Percentiles rank a stretch among this genome's conserved stretches.
These are phyloP conservation scores for Tragopan temminckii DNA, from an alignment of 2,797 vertebrate species.

Conservation along the genomic window DNA sequence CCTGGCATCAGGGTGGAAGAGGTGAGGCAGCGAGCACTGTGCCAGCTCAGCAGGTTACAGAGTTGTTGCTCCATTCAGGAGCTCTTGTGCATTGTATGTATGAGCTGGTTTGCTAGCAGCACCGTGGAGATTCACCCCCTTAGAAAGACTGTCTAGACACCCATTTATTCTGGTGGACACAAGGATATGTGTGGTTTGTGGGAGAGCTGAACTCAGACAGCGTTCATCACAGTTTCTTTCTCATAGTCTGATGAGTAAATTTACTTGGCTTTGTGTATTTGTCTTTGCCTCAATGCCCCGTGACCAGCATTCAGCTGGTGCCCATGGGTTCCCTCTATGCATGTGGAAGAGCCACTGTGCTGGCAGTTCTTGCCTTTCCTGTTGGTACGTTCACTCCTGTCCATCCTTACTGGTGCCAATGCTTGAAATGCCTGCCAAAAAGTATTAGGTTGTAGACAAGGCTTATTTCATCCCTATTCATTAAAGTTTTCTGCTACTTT, in stretches of 20 bases:
- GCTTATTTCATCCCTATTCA: neutral
- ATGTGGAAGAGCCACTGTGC: fast-evolving
- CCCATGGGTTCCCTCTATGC: neutral
- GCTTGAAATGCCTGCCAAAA: neutral
- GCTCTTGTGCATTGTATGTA: neutral
- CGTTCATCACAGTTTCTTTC: slow-evolving; percentile 40
- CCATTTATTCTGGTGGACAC: neutral
- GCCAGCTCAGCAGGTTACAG: neutral
- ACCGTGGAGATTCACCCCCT: neutral
- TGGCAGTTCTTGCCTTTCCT: neutral
- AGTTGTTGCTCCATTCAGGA: neutral
- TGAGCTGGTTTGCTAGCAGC: neutral
- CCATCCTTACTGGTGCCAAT: neutral
- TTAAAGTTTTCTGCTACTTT: neutral
- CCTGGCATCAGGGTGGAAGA: neutral
- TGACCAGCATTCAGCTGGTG: neutral
- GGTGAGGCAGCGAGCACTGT: neutral
- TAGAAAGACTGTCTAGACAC: slow-evolving; percentile 56
- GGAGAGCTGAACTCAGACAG: neutral
- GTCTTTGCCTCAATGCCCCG: neutral
- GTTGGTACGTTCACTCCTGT: neutral
- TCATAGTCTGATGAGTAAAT: slow-evolving; percentile 41
- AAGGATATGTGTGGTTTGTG: neutral
- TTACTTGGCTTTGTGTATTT: slow-evolving; percentile 31
- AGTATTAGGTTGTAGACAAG: neutral